Evolutionary conservation across 2,113 vertebrate genomes (phyloP).

Genomic region (Zeus faber): DNA sequence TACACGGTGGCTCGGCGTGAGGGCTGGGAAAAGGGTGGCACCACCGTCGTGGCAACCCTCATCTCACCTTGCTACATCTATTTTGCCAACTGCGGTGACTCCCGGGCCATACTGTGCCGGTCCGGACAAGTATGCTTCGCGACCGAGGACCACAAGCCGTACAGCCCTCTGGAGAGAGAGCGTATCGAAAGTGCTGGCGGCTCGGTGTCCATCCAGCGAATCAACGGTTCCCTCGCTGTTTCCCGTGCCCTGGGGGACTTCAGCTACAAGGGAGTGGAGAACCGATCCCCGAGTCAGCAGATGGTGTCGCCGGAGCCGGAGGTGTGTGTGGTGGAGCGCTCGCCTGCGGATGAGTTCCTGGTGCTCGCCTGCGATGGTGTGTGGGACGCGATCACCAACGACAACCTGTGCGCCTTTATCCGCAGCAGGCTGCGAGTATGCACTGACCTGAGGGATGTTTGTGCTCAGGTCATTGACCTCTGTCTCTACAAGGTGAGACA

Average conservation of each 20-base stretch:
- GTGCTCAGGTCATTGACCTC: conserved; percentile 78
- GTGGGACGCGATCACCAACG: conserved; percentile 79
- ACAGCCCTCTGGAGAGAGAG: conserved; percentile 76
- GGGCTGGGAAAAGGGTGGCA: conserved; percentile 76
- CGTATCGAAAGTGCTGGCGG: conserved; percentile 80
- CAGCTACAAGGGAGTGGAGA: conserved; percentile 78
- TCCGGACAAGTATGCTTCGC: conserved; percentile 74
- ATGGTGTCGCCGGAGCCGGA: conserved; percentile 84
- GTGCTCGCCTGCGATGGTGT: conserved; percentile 82
- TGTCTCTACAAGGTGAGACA: conserved; percentile 81
- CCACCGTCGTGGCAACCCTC: conserved; percentile 72
- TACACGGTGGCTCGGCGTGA: conserved; percentile 68
- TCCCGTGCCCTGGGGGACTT: conserved; percentile 83
- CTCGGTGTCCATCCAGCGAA: conserved; percentile 72
- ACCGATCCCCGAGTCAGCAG: conserved; percentile 71
- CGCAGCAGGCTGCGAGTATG: conserved; percentile 76
- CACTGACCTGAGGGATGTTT: conserved; percentile 77
- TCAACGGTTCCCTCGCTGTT: conserved; percentile 82
- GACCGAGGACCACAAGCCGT: conserved; percentile 82
- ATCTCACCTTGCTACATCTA: conserved; percentile 78
- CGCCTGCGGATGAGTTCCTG: conserved; percentile 77
- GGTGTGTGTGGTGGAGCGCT: conserved; percentile 74
- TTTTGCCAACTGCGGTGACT: conserved; percentile 80
- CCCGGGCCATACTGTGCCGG: conserved; percentile 77
- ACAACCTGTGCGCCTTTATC: conserved; percentile 76